Conservation (phyloP, 2,797 vertebrate genomes). For the Podargus strigoides region DNA sequence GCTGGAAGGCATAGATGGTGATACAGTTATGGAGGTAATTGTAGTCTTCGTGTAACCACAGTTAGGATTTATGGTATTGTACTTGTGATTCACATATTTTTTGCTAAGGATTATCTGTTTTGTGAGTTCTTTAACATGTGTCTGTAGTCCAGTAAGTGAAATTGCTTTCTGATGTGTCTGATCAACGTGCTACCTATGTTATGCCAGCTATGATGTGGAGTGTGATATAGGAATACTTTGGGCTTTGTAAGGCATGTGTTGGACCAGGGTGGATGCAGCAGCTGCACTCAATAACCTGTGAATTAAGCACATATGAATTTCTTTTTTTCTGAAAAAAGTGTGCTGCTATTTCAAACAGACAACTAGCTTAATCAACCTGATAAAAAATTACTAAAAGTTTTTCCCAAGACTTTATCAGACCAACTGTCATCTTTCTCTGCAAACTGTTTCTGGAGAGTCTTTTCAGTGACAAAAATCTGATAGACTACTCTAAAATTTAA, state of each 20-base stretch:
- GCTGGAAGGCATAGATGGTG: constrained; percentile 86
- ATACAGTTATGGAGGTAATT: constrained; percentile 89
- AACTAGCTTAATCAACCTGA: neutral
- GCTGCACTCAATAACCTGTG: neutral
- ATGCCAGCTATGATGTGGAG: rapidly evolving
- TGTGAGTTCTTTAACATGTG: neutral
- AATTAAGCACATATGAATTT: neutral
- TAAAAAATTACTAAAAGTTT: neutral
- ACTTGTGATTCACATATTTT: neutral
- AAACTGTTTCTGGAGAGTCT: neutral
- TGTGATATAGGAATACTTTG: neutral
- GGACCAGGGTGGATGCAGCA: neutral
- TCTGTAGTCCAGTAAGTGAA: neutral
- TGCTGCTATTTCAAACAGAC: neutral
- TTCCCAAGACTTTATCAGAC: neutral
- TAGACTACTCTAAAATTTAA: neutral
- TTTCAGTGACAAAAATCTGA: neutral
- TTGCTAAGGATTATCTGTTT: neutral
- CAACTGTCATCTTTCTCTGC: neutral
- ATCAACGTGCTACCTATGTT: neutral
- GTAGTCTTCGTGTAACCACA: neutral
- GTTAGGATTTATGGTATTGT: neutral
- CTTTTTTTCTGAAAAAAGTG: neutral
- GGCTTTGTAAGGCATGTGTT: neutral
- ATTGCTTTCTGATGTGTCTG: neutral